A percentile compares a stretch with the other conserved stretches of the same genome.
phyloP scores from a whole-genome alignment of 2,113 vertebrate species.

The Crotophaga sulcirostris region DNA sequence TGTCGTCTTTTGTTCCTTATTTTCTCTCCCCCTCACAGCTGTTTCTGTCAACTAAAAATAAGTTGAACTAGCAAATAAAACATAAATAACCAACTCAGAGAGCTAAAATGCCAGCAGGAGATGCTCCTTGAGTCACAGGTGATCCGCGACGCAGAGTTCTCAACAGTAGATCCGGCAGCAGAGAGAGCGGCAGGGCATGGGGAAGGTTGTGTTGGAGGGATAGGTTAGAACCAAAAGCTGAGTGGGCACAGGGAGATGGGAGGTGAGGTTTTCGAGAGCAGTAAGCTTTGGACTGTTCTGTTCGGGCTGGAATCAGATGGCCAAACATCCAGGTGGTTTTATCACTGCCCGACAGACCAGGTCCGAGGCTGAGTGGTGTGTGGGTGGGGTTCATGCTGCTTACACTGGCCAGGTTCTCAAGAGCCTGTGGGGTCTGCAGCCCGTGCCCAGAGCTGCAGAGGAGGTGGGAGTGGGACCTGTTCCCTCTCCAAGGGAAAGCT shows the following conservation, averaged over 20 bases:
- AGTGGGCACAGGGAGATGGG: neutral
- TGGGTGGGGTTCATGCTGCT: rapidly evolving
- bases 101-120: neutral
- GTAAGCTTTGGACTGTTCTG: neutral
- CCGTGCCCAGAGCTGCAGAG: neutral
- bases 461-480: neutral
- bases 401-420: neutral
- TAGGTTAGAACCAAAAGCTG: neutral
- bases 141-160: neutral
- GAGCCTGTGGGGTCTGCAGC: neutral
- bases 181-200: neutral
- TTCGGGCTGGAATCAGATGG: neutral
- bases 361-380: neutral
- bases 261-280: neutral
- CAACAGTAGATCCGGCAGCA: neutral
- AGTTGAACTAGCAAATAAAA: neutral
- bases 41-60: constrained; percentile 47
- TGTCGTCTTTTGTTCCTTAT: neutral
- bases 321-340: neutral
- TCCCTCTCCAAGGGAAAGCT: rapidly evolving
- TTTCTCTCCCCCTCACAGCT: constrained; percentile 43
- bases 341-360: neutral
- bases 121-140: neutral
- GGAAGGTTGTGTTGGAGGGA: neutral
- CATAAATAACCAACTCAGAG: neutral